Base-by-base conservation (phyloP, 2,113 vertebrate species). In the Ptilorrhoa leucosticta region DNA sequence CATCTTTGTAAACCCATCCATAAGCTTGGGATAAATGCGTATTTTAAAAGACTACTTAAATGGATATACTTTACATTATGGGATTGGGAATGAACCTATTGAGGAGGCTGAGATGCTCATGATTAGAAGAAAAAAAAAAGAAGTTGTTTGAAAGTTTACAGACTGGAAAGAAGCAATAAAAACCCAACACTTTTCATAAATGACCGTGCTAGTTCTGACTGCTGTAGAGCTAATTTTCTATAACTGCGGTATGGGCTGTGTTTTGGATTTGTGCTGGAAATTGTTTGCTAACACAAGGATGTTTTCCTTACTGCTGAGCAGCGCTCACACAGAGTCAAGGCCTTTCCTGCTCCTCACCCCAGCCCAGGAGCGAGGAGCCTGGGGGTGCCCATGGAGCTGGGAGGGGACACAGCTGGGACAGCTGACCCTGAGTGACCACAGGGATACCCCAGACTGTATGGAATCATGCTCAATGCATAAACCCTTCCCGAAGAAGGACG, bases 11-110 rank as follows among this genome's bases (percentile, higher is more conserved):
- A 89, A 50, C 35, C 15, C 9, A 4, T 37, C 51, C 19, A 33
- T 61, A 75, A 90, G 18, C 63, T 35, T 68, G 27, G 31, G 26
- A 64, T 73, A 89, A 83, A 56, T 30, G 70, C 22, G 3, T 65
- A 56, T 61, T 91, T 90, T 50, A 66, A 65, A 83, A 91, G 47
- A 76, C 47, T 76, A 21, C 37, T 45, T 58, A 87, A 94, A 92
- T 90, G 72, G 53, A 95, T 88, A 65, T 72, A 87, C 66, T 69
- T 82, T 56, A 78, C 70, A 81, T 94, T 85, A 95, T 42, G 91
- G 11, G 68, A 94, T 63, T 48, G 47, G 75, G 45, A 95, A 87
- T 57, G 15, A 83, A 84, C 33, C 2, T 10, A 27, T 2, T 30
- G 77, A 93, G 58, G 47, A 68, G 96, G 81, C 78, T 42, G 45